Base-by-base conservation (phyloP, 1,140 invertebrate genomes). In the Helicoverpa armigera region DNA sequence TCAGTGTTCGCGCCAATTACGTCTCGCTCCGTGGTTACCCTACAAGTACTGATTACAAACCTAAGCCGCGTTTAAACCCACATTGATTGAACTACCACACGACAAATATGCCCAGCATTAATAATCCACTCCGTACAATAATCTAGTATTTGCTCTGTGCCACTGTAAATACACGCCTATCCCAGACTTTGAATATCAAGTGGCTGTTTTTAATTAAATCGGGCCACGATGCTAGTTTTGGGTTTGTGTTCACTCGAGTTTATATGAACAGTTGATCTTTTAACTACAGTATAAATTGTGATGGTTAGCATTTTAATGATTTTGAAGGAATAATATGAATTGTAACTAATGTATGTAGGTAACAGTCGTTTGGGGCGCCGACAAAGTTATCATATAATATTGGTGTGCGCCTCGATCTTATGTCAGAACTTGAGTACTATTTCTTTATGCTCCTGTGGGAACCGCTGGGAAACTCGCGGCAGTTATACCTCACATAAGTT, bases 71-170 rank as follows among this genome's bases (percentile, higher is more conserved):
- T 53, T 54, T 67, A 77, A 77, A 54, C 23, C 75, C 60, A 31
- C 60, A 61, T 77, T 77, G 75, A 77, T 77, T 77, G 75, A 77
- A 77, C 75, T 53, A 54, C 61, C 75, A 35, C 50, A 77, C 50
- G 61, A 54, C 61, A 77, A 77, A 77, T 77, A 77, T 67, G 75
- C 51, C 67, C 61, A 56, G 75, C 50, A 67, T 77, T 65, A 77
- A 77, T 77, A 77, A 67, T 65, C 43, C 63, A 18, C 23, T 67
- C 14, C 23, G 43, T 65, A 77, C 75, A 65, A 77, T 77, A 67
- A 65, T 77, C 75, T 67, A 31, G 18, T 65, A 77, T 77, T 77
- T 77, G 75, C 50, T 65, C 54, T 77, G 35, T 9, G 35, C 50
- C 13, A 50, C 51, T 67, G 51, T 65, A 77, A 77, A 65, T 61